Conservation (phyloP, 2,797 vertebrate genomes). For the Enteromius radiatus region DNA sequence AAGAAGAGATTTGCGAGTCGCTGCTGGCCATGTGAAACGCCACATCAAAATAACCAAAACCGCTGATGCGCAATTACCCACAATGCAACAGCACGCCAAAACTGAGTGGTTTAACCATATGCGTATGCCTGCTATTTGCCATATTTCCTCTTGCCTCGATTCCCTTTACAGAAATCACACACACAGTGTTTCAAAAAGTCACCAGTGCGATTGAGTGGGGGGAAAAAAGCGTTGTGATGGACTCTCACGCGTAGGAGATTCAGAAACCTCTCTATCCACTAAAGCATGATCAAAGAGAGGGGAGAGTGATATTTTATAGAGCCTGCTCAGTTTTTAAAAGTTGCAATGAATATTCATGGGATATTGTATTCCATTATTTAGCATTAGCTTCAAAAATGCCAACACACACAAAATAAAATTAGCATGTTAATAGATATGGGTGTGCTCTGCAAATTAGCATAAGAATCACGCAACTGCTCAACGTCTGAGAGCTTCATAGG, state of each 20-base stretch:
- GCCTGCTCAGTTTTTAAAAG: conserved; percentile 32
- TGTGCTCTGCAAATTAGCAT: conserved; percentile 67
- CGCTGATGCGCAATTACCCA: conserved; percentile 37
- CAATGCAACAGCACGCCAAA: conserved; percentile 42
- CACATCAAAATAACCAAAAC: conserved; percentile 39
- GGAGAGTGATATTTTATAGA: conserved; percentile 40
- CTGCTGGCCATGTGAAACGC: conserved; percentile 26
- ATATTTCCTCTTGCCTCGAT: conserved; percentile 18
- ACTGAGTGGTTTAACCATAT: conserved; percentile 12
- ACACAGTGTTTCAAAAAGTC: not conserved
- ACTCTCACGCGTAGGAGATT: conserved; percentile 13
- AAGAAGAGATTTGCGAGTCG: conserved; percentile 38
- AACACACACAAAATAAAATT: conserved; percentile 57
- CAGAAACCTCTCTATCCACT: conserved; percentile 45
- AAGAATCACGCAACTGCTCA: conserved; percentile 55
- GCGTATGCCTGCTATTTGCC: conserved; percentile 16
- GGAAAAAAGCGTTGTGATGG: not conserved
- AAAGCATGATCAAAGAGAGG: conserved; percentile 34
- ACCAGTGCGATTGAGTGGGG: not conserved
- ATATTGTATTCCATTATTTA: conserved; percentile 61
- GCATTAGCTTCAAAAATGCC: conserved; percentile 63
- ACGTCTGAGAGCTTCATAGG: conserved; percentile 52
- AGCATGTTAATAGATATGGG: conserved; percentile 67
- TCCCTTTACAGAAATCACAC: conserved; percentile 18
- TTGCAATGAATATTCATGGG: conserved; percentile 60